These are phyloP conservation scores for Belonocnema kinseyi DNA, from an alignment of 1,140 invertebrate genomes.

Conservation along the genomic window DNA sequence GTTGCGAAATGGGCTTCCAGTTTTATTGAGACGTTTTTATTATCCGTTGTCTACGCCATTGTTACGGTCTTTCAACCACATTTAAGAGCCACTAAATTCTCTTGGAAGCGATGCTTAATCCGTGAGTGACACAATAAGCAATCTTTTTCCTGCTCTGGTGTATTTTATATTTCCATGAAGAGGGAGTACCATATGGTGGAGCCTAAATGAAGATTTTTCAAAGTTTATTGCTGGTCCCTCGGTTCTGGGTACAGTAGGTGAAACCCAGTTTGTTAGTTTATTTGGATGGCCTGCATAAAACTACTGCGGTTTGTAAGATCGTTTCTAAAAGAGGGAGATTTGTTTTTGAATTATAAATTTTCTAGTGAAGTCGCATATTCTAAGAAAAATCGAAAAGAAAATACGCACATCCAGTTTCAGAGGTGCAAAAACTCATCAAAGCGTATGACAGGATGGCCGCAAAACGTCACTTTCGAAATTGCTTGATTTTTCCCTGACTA, in stretches of 20 bases:
- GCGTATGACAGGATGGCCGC: no score
- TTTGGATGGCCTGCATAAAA: constrained; percentile 47
- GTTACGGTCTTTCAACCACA: constrained; percentile 12
- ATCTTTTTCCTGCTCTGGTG: background rate
- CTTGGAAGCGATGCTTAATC: constrained; percentile 22
- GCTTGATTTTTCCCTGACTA: no score
- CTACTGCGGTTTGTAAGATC: constrained; percentile 38
- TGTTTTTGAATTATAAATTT: no score
- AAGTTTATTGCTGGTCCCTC: background rate
- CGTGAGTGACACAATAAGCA: constrained; percentile 4
- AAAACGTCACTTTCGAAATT: no score
- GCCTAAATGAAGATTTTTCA: background rate
- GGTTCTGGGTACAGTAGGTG: background rate
- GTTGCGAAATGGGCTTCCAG: constrained; percentile 6
- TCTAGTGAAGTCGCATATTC: no score
- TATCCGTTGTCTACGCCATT: constrained; percentile 20
- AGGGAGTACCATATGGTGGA: background rate
- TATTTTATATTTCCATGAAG: constrained; percentile 10
- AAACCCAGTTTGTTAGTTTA: constrained; percentile 57
- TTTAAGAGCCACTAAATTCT: constrained; percentile 27
- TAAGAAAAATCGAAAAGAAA: no score
- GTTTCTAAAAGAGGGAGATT: no score
- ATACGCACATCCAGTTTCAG: no score
- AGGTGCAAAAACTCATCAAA: no score
- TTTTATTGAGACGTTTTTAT: constrained; percentile 25